Base-by-base conservation (phyloP, 2,888 invertebrate genomes). In the Lottia scabra region DNA sequence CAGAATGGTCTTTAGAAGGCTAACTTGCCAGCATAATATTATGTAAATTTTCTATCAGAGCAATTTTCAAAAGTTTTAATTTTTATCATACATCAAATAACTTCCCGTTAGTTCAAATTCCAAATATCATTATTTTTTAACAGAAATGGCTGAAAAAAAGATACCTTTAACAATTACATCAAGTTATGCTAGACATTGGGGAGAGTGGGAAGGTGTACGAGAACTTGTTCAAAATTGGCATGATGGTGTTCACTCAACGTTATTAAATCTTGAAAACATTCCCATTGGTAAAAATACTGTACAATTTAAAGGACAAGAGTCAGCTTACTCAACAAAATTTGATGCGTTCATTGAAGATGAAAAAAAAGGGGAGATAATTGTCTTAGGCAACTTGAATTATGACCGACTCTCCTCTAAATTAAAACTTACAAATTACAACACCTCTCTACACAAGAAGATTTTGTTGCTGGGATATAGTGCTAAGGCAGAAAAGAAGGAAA, bases 221-320 rank as follows among this genome's bases (percentile, higher is more conserved):
- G 76, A 76, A 70, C 69, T 76, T 15, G 70, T 76, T 13, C 76
- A 76, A 65, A 76, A 76, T 65, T 76, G 76, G 76, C 76, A 76
- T 70, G 76, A 76, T 70, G 76, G 76, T 8, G 38, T 73, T 38
- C 69, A 73, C 30, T 67, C 74, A 45, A 68, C 67, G 15, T 64
- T 48, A 43, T 66, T 67, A 15, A 64, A 16, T 44, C 45, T 67
- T 30, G 67, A 69, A 45, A 45, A 26, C 23, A 44, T 67, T 16
- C 65, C 64, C 38, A 43, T 48, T 67, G 64, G 23, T 70, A 44
- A 23, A 44, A 70, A 19, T 13, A 66, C 48, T 15, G 63, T 38
- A 27, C 44, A 62, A 63, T 19, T 63, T 73, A 30, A 46, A 62
- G 46, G 30, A 64, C 45, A 43, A 23, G 46, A 63, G 16, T 26